Evolutionary conservation across 2,113 vertebrate species (phyloP).

Genomic region (Pagrus major): DNA sequence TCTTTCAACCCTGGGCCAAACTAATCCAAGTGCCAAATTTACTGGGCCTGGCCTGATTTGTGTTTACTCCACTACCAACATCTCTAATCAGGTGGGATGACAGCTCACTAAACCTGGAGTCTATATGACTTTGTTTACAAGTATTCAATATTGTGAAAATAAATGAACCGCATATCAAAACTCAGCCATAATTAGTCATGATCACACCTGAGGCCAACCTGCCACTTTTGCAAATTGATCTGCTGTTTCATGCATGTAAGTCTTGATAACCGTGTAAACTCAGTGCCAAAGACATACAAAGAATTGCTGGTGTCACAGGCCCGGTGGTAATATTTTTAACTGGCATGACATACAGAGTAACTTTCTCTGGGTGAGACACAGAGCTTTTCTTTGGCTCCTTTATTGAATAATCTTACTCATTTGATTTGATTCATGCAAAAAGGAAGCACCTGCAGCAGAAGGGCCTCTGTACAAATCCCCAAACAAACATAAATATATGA

Average conservation of each 20-base stretch:
- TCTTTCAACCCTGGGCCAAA: background rate
- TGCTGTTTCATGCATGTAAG: background rate
- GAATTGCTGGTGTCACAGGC: background rate
- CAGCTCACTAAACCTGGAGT: no score
- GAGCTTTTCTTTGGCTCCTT: background rate
- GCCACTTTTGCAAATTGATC: background rate
- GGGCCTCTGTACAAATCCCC: constrained; percentile 1
- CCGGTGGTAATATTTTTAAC: constrained; percentile 10
- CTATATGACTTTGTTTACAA: background rate
- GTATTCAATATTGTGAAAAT: background rate
- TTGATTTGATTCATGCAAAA: constrained; percentile 21
- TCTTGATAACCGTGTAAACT: background rate
- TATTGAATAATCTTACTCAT: constrained; percentile 23
- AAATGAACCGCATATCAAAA: background rate
- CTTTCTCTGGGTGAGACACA: background rate
- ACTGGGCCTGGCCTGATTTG: background rate
- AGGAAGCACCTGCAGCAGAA: background rate
- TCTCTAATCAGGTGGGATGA: no score
- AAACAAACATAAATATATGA: background rate
- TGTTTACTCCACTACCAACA: background rate
- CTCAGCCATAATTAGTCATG: background rate
- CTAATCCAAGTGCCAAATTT: background rate
- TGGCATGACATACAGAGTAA: background rate
- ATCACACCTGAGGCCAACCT: background rate
- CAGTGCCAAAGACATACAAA: background rate